A percentile compares a stretch with the other conserved stretches of the same genome.
Conservation (phyloP, 2,113 vertebrate genomes). For the Neodon shergylaensis region DNA sequence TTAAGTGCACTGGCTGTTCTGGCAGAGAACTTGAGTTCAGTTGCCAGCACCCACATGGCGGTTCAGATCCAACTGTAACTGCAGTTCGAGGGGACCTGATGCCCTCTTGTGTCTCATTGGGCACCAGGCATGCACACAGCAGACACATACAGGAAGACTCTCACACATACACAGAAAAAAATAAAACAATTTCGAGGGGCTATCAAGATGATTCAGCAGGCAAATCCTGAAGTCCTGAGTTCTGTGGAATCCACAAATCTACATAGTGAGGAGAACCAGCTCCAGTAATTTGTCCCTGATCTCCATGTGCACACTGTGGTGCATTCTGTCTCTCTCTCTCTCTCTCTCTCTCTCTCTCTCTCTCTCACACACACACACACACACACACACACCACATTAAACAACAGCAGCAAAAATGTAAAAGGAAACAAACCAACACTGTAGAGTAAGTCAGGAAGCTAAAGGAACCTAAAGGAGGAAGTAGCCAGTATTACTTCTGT, state of each 20-base stretch:
- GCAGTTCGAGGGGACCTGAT: background rate
- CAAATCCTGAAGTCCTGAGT: background rate
- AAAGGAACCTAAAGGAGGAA: background rate
- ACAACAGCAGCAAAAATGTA: background rate
- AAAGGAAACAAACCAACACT: background rate
- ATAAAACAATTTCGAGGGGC: background rate
- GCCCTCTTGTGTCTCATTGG: background rate
- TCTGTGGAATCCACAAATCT: background rate
- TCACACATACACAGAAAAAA: background rate
- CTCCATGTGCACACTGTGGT: background rate
- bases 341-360: too few relatives aligned
- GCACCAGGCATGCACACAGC: background rate
- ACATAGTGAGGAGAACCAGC: background rate
- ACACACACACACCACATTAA: background rate
- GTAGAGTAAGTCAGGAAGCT: background rate
- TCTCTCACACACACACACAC: background rate
- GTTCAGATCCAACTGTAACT: background rate
- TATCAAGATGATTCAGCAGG: background rate
- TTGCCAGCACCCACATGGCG: background rate
- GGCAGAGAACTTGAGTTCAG: background rate
- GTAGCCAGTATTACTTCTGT: background rate
- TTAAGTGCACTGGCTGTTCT: background rate
- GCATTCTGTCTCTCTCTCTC: background rate
- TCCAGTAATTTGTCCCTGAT: background rate
- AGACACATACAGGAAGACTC: background rate